Evolutionary conservation across 2,888 invertebrate species (phyloP).

Genomic region (Euplexia lucipara): DNA sequence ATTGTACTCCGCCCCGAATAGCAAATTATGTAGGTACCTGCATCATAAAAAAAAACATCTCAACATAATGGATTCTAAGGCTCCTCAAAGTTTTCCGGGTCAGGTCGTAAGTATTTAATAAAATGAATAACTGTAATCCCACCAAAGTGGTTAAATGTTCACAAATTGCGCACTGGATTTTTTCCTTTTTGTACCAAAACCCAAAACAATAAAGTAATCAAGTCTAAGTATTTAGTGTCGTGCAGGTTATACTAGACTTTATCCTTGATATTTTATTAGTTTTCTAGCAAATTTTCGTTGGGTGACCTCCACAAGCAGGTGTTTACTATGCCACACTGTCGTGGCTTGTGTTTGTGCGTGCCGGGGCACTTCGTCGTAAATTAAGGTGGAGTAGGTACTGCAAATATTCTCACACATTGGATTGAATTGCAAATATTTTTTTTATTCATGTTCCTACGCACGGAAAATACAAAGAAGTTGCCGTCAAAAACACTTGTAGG

Average conservation of each 20-base stretch:
- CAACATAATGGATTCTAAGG: too few species aligned
- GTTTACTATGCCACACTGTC: slow-evolving; percentile 50
- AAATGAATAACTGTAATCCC: too few species aligned
- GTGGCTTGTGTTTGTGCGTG: slow-evolving; percentile 55
- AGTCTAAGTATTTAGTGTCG: slow-evolving; percentile 20
- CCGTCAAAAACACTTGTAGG: neutral
- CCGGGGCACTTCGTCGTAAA: slow-evolving; percentile 37
- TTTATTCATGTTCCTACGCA: slow-evolving; percentile 4
- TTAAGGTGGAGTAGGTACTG: slow-evolving; percentile 40
- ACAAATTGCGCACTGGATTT: neutral
- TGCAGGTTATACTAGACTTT: slow-evolving; percentile 18
- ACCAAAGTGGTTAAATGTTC: too few species aligned
- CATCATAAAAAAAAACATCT: too few species aligned
- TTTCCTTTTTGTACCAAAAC: neutral
- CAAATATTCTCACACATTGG: slow-evolving; percentile 49
- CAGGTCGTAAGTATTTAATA: too few species aligned
- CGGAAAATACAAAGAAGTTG: slow-evolving; percentile 16
- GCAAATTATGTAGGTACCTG: too few species aligned
- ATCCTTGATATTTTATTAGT: slow-evolving; percentile 50
- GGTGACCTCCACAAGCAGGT: slow-evolving; percentile 47
- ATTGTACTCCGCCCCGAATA: too few species aligned
- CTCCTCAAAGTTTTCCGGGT: too few species aligned
- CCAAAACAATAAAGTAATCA: slow-evolving; percentile 7
- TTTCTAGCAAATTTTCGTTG: slow-evolving; percentile 47
- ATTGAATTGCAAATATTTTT: slow-evolving; percentile 31